Conservation (phyloP, 2,113 vertebrate species). For the Festucalex cinctus region DNA sequence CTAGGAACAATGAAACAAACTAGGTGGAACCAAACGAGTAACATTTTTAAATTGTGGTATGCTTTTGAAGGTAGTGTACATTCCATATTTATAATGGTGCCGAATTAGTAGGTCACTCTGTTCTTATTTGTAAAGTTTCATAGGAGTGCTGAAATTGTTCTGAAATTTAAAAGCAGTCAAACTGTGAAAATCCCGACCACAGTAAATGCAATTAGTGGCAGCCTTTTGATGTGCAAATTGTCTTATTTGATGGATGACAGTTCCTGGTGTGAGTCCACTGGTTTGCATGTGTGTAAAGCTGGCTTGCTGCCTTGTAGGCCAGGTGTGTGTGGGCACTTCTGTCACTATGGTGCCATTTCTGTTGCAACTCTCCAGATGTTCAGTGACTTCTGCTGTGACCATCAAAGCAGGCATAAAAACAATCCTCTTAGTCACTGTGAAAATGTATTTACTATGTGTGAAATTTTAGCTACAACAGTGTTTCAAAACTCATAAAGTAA, state of each 20-base stretch:
- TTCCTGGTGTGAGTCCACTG: constrained; percentile 31
- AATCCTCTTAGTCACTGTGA: too few relatives aligned
- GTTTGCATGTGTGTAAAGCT: constrained; percentile 8
- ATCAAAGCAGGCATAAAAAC: not conserved
- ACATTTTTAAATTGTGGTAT: too few relatives aligned
- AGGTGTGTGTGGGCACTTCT: constrained; percentile 41
- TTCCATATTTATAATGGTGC: not conserved
- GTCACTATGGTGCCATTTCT: constrained; percentile 17
- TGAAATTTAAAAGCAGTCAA: not conserved
- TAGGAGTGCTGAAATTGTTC: not conserved
- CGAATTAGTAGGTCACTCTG: not conserved
- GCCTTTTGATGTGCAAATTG: constrained; percentile 58
- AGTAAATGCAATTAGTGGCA: constrained; percentile 37
- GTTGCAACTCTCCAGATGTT: constrained; percentile 46
- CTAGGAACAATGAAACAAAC: too few relatives aligned
- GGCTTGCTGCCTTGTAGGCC: constrained; percentile 35
- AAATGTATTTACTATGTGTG: too few relatives aligned
- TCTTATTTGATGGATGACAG: constrained; percentile 48
- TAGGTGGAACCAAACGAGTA: too few relatives aligned
- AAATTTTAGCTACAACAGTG: too few relatives aligned
- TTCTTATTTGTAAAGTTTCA: too few relatives aligned
- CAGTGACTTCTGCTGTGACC: constrained; percentile 16
- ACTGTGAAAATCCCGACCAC: constrained; percentile 32
- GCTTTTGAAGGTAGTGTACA: not conserved
- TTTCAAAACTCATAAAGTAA: too few relatives aligned